These are phyloP conservation scores for Lordiphosa collinella DNA, from an alignment of 1,140 invertebrate species.

Conservation along the genomic window DNA sequence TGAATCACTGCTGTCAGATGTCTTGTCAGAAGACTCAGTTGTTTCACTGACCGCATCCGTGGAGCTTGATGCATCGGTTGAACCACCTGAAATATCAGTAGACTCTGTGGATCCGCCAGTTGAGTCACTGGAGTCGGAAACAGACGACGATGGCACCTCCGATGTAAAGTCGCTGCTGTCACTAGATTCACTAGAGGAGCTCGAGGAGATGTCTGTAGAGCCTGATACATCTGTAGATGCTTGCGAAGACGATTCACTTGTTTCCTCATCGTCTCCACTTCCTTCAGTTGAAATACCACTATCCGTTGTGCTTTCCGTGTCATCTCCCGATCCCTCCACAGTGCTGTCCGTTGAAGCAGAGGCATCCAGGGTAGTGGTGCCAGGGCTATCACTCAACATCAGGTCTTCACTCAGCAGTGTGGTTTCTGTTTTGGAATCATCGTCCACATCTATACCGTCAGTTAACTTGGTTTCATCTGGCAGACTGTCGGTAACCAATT, in stretches of 20 bases:
- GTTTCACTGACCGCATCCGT: conserved; percentile 29
- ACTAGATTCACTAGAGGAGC: conserved; percentile 19
- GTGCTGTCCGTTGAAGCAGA: conserved; percentile 56
- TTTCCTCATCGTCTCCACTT: conserved; percentile 57
- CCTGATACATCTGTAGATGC: conserved; percentile 21
- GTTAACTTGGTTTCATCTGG: conserved; percentile 36
- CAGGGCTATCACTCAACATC: conserved; percentile 84
- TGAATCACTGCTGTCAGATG: conserved; percentile 20
- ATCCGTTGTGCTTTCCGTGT: conserved; percentile 49
- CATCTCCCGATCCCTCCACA: conserved; percentile 66
- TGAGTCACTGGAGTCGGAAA: conserved; percentile 13
- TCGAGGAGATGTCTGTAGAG: conserved; percentile 18
- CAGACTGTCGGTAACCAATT: conserved; percentile 28
- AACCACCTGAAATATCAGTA: conserved; percentile 14
- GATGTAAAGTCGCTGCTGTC: conserved; percentile 17
- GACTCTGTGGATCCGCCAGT: conserved; percentile 17
- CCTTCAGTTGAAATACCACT: conserved; percentile 58
- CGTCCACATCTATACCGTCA: conserved; percentile 52
- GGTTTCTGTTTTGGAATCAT: conserved; percentile 54
- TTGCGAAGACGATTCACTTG: conserved; percentile 26
- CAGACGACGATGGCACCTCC: conserved; percentile 7
- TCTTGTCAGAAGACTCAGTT: conserved; percentile 35
- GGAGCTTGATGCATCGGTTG: conserved; percentile 19
- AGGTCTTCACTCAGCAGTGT: conserved; percentile 81
- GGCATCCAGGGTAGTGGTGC: conserved; percentile 39